Evolutionary conservation across 2,113 vertebrate species (phyloP).

Genomic region (Trichomycterus rosablanca): DNA sequence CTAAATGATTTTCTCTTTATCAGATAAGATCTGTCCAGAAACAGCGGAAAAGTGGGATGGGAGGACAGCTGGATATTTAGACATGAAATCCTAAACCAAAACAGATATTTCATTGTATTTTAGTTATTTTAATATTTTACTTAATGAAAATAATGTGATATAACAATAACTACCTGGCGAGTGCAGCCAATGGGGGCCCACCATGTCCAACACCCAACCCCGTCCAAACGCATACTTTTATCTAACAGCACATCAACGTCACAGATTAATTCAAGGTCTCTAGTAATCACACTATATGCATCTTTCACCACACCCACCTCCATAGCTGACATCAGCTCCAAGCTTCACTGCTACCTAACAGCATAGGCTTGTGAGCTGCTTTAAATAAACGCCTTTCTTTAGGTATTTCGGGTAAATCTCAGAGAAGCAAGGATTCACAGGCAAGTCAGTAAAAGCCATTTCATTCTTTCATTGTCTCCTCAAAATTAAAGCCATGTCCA

Average conservation of each 20-base stretch:
- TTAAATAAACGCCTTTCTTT: slow-evolving; percentile 52
- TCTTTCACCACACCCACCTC: slow-evolving; percentile 9
- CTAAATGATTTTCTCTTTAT: slow-evolving; percentile 47
- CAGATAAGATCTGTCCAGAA: slow-evolving; percentile 43
- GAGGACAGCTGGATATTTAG: neutral
- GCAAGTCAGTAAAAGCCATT: slow-evolving; percentile 55
- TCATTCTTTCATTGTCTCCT: slow-evolving; percentile 54
- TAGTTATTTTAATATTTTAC: too few species aligned
- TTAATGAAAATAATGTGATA: too few species aligned
- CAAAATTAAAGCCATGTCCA: slow-evolving; percentile 49
- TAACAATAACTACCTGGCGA: too few species aligned
- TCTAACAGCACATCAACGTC: slow-evolving; percentile 14
- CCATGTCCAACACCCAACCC: neutral
- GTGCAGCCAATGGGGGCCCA: too few species aligned
- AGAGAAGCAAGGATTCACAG: slow-evolving; percentile 49
- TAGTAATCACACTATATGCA: slow-evolving; percentile 5
- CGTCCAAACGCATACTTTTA: slow-evolving; percentile 20
- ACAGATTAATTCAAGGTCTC: slow-evolving; percentile 4
- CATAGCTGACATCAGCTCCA: neutral
- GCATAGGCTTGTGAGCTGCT: slow-evolving; percentile 50
- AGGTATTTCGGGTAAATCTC: slow-evolving; percentile 58
- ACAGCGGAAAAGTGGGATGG: slow-evolving; percentile 12
- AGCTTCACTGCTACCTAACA: slow-evolving; percentile 52
- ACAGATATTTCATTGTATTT: slow-evolving; percentile 4
- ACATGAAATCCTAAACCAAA: slow-evolving; percentile 30